Conservation (phyloP, 1,140 invertebrate genomes). For the Zaprionus capensis region DNA sequence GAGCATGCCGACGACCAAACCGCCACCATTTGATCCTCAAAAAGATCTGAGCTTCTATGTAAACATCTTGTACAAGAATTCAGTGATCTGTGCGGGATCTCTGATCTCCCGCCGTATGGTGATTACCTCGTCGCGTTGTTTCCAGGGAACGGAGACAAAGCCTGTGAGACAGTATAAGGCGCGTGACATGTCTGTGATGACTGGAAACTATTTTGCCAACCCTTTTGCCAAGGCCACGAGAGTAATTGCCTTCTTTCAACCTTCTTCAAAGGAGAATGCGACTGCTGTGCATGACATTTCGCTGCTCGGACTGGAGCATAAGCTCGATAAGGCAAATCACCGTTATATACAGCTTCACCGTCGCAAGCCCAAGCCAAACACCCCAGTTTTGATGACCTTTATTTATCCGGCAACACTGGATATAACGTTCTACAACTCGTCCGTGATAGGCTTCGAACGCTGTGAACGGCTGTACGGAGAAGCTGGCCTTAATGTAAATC, state of each 20-base stretch:
- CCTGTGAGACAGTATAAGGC: conserved; percentile 26
- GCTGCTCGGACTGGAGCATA: conserved; percentile 15
- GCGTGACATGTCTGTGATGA: conserved; percentile 27
- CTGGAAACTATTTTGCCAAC: conserved; percentile 3
- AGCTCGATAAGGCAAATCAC: neutral
- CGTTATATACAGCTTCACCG: conserved; percentile 22
- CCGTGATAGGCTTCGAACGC: neutral
- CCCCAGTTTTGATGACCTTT: conserved; percentile 8
- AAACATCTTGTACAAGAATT: conserved; percentile 32
- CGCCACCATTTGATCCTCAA: conserved; percentile 15
- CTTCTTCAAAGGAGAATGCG: neutral
- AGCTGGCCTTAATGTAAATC: neutral
- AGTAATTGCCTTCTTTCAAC: conserved; percentile 45
- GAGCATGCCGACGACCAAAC: rapidly evolving
- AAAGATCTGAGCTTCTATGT: conserved; percentile 43
- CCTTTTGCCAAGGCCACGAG: neutral
- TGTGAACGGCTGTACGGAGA: conserved; percentile 15
- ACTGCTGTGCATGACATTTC: conserved; percentile 13
- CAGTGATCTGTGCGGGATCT: conserved; percentile 50
- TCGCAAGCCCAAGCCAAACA: neutral
- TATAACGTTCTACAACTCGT: neutral
- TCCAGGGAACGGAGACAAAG: conserved; percentile 5
- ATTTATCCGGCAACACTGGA: neutral
- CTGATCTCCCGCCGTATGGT: conserved; percentile 50
- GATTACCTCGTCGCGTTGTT: conserved; percentile 52